Evolutionary conservation across 2,797 vertebrate genomes (phyloP).

Genomic region (Pseudocheirus occidentalis): DNA sequence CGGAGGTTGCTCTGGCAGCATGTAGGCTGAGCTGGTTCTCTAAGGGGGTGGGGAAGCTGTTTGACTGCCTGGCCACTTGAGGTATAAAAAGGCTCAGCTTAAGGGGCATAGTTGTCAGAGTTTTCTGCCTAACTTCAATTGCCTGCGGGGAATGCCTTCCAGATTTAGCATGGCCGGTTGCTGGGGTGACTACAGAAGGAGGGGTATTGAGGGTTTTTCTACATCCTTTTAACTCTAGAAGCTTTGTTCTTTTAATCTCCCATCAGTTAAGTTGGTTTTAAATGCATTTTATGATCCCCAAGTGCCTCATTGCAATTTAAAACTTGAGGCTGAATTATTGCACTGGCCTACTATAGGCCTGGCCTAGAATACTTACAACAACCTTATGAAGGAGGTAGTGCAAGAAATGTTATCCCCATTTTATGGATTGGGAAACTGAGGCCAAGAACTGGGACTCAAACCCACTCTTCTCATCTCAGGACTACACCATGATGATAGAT

Average conservation of each 20-base stretch:
- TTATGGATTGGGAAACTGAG: not conserved
- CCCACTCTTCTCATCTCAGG: not conserved
- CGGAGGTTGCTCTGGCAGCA: not conserved
- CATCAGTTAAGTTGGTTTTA: not conserved
- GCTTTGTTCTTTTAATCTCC: conserved; percentile 21
- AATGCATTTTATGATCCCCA: conserved; percentile 1
- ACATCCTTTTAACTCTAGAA: not conserved
- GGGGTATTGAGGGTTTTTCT: not conserved
- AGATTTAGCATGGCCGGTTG: not conserved
- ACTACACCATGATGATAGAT: not conserved
- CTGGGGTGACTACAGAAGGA: not conserved
- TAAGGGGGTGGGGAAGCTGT: not conserved
- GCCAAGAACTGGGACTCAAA: not conserved
- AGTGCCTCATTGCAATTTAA: conserved; percentile 31
- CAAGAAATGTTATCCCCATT: not conserved
- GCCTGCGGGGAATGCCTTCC: not conserved
- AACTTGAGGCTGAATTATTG: not conserved
- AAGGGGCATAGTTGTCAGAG: not conserved
- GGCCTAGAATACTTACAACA: not conserved
- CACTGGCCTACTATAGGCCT: not conserved
- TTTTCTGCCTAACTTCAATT: not conserved
- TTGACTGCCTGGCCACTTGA: not conserved
- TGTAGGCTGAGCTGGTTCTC: not conserved
- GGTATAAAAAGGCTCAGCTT: not conserved
- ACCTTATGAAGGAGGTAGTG: not conserved